phyloP scores from a whole-genome alignment of 2,888 invertebrate species.

The Ariolimax columbianus region DNA sequence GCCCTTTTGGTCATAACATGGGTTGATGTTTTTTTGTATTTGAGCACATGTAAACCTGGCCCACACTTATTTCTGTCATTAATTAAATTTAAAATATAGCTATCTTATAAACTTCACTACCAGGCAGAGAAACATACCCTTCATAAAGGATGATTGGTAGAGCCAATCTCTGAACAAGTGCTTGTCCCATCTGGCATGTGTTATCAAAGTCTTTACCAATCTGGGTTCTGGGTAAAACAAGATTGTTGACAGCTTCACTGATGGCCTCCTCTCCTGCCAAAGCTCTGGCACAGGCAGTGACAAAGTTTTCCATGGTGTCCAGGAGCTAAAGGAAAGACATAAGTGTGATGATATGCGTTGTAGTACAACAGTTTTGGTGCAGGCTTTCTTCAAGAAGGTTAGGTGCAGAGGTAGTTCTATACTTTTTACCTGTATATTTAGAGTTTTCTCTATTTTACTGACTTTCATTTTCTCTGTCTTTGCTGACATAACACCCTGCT shows the following conservation, averaged over 20 bases:
- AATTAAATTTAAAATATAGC: neutral
- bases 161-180: constrained; percentile 71
- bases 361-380: too few species aligned
- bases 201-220: constrained; percentile 68
- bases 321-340: constrained; percentile 63
- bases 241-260: constrained; percentile 64
- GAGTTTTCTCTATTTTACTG: too few species aligned
- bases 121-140: constrained; percentile 62
- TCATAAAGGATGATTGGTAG: constrained; percentile 71
- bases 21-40: too few species aligned
- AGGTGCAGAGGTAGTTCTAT: too few species aligned
- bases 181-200: constrained; percentile 69
- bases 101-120: neutral
- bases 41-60: too few species aligned
- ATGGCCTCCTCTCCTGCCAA: constrained; percentile 69
- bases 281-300: constrained; percentile 70
- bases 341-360: neutral
- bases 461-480: too few species aligned
- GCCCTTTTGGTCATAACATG: too few species aligned
- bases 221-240: constrained; percentile 62
- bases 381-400: too few species aligned
- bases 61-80: neutral
- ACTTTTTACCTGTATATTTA: too few species aligned
- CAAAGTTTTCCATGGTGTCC: constrained; percentile 69
- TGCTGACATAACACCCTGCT: too few species aligned